These are phyloP conservation scores for Strigamia maritima DNA, from an alignment of 2,888 invertebrate genomes.

Conservation along the genomic window DNA sequence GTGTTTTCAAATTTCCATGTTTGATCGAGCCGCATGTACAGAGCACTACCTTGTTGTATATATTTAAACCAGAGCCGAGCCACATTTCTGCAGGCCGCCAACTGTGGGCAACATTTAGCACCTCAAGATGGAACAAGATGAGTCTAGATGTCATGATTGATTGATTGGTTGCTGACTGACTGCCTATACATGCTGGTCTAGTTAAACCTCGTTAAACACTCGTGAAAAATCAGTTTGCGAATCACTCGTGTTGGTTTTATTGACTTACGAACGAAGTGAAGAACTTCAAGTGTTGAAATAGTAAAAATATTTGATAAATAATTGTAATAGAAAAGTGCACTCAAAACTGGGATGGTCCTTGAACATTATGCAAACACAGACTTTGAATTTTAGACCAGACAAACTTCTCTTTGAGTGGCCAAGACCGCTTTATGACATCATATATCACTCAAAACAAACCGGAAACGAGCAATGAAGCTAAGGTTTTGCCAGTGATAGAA, in stretches of 20 bases:
- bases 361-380: constrained; percentile 15
- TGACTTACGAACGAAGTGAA: background rate
- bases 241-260: background rate
- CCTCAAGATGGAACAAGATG: background rate
- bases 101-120: background rate
- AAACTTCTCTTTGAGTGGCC: background rate
- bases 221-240: background rate
- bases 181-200: background rate
- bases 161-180: background rate
- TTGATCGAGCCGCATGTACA: background rate
- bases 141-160: background rate
- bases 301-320: background rate
- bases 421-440: constrained; percentile 10
- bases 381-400: constrained; percentile 15
- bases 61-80: background rate
- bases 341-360: background rate
- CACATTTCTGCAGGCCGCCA: background rate
- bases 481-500: constrained; percentile 2
- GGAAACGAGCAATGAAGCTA: background rate
- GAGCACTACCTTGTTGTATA: background rate
- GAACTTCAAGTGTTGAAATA: background rate
- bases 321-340: background rate
- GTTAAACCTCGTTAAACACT: background rate
- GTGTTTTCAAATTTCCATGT: background rate
- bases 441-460: constrained; percentile 8